These are phyloP conservation scores for Tiaroga cobitis DNA, from an alignment of 2,797 vertebrate species.

Conservation along the genomic window DNA sequence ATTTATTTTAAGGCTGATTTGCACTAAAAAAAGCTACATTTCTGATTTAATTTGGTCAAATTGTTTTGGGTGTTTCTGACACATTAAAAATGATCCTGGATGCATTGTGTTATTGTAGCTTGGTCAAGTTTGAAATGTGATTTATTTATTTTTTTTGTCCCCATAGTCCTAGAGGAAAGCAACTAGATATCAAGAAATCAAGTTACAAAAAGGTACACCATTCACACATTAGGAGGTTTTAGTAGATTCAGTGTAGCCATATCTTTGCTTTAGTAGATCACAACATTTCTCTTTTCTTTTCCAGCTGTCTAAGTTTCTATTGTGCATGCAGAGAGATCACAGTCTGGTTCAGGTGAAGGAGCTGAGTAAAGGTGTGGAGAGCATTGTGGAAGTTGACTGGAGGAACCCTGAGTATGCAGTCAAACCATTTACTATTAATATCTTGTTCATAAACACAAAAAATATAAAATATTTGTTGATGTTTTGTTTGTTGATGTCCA, in stretches of 20 bases:
- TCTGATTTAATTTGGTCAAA: too few species aligned
- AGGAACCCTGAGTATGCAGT: conserved; percentile 85
- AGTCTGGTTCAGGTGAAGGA: conserved; percentile 90
- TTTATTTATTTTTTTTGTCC: neutral
- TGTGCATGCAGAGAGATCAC: conserved; percentile 90
- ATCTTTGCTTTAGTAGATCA: neutral
- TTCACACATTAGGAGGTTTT: conserved; percentile 3
- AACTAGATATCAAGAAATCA: conserved; percentile 95
- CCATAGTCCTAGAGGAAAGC: conserved; percentile 85
- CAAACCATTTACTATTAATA: neutral
- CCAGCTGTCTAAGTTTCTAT: conserved; percentile 95
- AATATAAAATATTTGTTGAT: neutral
- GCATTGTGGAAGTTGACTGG: conserved; percentile 95
- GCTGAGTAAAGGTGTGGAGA: conserved; percentile 94
- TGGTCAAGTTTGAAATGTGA: too few species aligned
- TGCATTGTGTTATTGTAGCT: too few species aligned
- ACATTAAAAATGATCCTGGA: too few species aligned
- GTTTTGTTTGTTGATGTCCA: neutral
- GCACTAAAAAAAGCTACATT: too few species aligned
- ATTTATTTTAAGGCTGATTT: too few species aligned
- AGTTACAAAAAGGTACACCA: conserved; percentile 94
- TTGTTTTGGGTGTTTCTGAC: too few species aligned
- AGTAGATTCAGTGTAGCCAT: neutral
- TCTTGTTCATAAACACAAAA: neutral
- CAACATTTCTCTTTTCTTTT: neutral